Evolutionary conservation across 1,140 invertebrate genomes (phyloP), one percentile per base, ranked within the genome.

Genomic region (Bursaphelenchus mucronatus): DNA sequence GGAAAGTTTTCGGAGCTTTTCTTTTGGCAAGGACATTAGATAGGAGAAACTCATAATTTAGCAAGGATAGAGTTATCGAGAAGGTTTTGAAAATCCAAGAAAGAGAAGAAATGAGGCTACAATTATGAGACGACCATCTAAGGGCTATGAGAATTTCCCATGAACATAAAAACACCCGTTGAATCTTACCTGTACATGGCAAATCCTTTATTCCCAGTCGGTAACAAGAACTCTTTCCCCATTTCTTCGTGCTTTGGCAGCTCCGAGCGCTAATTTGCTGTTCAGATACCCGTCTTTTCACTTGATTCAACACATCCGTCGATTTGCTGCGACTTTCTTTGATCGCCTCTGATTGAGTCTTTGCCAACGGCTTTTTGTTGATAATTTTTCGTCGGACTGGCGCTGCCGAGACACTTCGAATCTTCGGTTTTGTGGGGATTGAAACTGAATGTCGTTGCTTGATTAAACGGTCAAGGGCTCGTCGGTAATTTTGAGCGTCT

Each of bases 191-290:
- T 49, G 6, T n/a, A n/a, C 19, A n/a, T 49, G 19, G 47, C 13
- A n/a, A 3, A n/a, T 15, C 53, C 30, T 6, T n/a, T 39, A n/a
- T 30, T 2, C 3, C 57, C 10, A 43, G 11, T 59, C 1, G 57
- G 57, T 9, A 59, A 44, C 41, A 59, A 11, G 15, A 59, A n/a
- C 9, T 59, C 57, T 9, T 59, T 59, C 17, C 57, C 57, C 11
- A 43, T 39, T 45, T 30, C 40, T 50, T 39, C 30, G 7, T 40
- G 13, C 3, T 59, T 44, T 39, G 30, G 10, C 19, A 44, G 13
- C 11, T 39, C 57, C 6, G 13, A 19, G 19, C 13, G 6, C 13
- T n/a, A 1, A 49, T 19, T 49, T 49, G 47, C 47, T 49, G 19
- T 4, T n/a, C 19, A n/a, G 19, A 39, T 44, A 59, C 11, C 30